These are phyloP conservation scores for Plusia festucae DNA, from an alignment of 2,888 invertebrate species.

Conservation along the genomic window DNA sequence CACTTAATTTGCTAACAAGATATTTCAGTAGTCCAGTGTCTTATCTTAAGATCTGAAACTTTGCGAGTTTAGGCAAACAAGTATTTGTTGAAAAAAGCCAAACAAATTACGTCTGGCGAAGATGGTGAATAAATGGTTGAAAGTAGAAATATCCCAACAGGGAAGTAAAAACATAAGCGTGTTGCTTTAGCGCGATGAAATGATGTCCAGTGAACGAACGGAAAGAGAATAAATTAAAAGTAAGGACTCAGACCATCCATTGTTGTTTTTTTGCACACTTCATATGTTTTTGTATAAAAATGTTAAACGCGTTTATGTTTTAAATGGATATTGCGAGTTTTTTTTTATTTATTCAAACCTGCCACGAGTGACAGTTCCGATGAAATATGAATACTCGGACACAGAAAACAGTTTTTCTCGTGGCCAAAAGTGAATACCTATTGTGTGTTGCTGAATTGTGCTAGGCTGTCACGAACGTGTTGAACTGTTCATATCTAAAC, in stretches of 20 bases:
- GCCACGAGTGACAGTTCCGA: slow-evolving; percentile 27
- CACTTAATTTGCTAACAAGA: slow-evolving; percentile 77
- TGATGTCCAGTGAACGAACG: slow-evolving; percentile 75
- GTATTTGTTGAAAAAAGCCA: slow-evolving; percentile 76
- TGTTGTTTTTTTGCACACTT: slow-evolving; percentile 72
- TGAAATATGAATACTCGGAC: slow-evolving; percentile 36
- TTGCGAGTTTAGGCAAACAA: slow-evolving; percentile 78
- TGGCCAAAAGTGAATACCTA: slow-evolving; percentile 6
- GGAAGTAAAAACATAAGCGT: slow-evolving; percentile 82
- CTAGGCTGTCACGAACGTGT: neutral
- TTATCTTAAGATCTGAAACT: slow-evolving; percentile 71
- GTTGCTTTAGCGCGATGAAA: slow-evolving; percentile 79
- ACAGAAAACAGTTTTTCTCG: slow-evolving; percentile 19
- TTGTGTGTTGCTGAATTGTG: slow-evolving; percentile 12
- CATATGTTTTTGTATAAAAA: slow-evolving; percentile 70
- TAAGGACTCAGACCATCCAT: slow-evolving; percentile 76
- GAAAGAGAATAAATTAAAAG: slow-evolving; percentile 83
- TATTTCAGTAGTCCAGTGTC: slow-evolving; percentile 61
- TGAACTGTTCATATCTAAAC: slow-evolving; percentile 9
- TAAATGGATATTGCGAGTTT: slow-evolving; percentile 30
- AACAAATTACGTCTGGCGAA: slow-evolving; percentile 73
- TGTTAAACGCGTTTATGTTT: slow-evolving; percentile 45
- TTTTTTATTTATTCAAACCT: slow-evolving; percentile 36
- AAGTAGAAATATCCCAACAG: slow-evolving; percentile 68
- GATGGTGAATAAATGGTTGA: slow-evolving; percentile 65